Conservation (phyloP, 2,113 vertebrate species). For the Pomatostomus ruficeps region DNA sequence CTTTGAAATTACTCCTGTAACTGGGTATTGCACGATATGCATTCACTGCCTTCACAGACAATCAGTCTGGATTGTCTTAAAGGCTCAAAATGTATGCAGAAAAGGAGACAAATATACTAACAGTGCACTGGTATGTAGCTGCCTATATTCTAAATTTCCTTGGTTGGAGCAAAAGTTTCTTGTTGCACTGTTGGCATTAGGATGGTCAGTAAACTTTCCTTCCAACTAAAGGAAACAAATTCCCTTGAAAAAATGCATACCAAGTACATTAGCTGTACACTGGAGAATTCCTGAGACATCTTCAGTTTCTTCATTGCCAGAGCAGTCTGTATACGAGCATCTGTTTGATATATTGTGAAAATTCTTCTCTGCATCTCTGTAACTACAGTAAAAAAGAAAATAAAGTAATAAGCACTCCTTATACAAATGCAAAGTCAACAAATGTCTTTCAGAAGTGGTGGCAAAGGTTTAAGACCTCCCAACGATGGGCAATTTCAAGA, state of each 20-base stretch:
- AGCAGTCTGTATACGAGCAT: slow-evolving; percentile 84
- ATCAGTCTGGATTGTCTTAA: background rate
- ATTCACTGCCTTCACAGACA: background rate
- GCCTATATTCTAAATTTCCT: background rate
- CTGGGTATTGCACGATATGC: background rate
- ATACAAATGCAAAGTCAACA: background rate
- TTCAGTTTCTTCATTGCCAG: slow-evolving; percentile 82
- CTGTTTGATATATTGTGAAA: slow-evolving; percentile 83
- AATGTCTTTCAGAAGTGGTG: background rate
- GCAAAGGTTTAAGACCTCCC: background rate
- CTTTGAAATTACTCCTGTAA: background rate
- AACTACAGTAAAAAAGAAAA: slow-evolving; percentile 64
- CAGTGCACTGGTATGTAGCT: background rate
- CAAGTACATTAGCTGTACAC: slow-evolving; percentile 88
- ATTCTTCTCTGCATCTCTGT: slow-evolving; percentile 82
- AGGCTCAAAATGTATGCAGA: background rate
- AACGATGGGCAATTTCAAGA: background rate
- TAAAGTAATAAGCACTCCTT: background rate
- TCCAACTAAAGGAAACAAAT: background rate
- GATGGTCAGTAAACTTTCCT: background rate
- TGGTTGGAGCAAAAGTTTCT: background rate
- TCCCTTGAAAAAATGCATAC: slow-evolving; percentile 69
- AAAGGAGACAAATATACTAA: background rate
- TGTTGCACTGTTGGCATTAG: background rate
- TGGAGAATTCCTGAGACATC: slow-evolving; percentile 95